phyloP scores from a whole-genome alignment of 2,888 invertebrate species.

The Pycnomerus fuliginosus region DNA sequence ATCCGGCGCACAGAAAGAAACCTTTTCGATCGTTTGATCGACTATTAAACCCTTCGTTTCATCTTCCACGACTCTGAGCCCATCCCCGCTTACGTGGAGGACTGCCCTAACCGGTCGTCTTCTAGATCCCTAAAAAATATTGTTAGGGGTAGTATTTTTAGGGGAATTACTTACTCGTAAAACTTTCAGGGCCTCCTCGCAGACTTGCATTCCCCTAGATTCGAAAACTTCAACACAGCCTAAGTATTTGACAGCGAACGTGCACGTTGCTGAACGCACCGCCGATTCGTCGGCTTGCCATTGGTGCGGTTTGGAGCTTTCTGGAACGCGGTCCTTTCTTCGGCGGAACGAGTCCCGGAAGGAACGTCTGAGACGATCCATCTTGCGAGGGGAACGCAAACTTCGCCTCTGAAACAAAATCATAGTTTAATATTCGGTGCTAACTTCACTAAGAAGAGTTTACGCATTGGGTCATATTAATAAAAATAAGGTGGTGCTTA shows the following conservation, averaged over 20 bases:
- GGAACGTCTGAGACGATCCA: constrained; percentile 87
- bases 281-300: constrained; percentile 98
- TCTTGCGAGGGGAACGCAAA: constrained; percentile 71
- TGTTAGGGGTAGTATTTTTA: neutral
- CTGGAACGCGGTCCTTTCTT: constrained; percentile 81
- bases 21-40: constrained; percentile 99
- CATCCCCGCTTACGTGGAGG: constrained; percentile 91
- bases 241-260: constrained; percentile 97
- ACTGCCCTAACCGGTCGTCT: constrained; percentile 87
- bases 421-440: no score
- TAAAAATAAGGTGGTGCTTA: no score
- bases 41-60: constrained; percentile 98
- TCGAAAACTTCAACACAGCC: constrained; percentile 99
- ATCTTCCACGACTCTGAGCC: constrained; percentile 95
- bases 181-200: constrained; percentile 98
- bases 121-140: constrained; percentile 70
- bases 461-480: no score
- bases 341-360: constrained; percentile 92
- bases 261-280: constrained; percentile 93
- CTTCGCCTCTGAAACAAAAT: constrained; percentile 58
- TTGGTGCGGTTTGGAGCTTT: constrained; percentile 94
- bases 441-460: no score
- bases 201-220: constrained; percentile 98
- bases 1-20: constrained; percentile 99
- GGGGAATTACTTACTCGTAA: constrained; percentile 86